These are phyloP conservation scores for Unio delphinus DNA, from an alignment of 2,888 invertebrate genomes.

Conservation along the genomic window DNA sequence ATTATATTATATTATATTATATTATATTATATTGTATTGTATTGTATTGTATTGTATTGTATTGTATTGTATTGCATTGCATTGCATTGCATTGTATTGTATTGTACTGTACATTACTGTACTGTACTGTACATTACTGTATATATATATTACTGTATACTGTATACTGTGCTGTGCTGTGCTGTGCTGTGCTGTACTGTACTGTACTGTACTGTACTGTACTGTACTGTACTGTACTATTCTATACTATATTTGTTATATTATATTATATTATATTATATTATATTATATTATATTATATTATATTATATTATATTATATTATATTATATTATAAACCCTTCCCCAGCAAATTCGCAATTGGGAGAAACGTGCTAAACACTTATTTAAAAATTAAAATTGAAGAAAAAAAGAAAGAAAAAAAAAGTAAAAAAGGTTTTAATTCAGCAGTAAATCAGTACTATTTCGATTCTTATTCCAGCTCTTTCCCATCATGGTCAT, in stretches of 20 bases:
- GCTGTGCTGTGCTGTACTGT: constrained; percentile 8
- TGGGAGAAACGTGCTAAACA: too few relatives aligned
- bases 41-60: constrained; percentile 11
- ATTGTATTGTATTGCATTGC: constrained; percentile 7
- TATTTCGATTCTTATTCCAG: too few relatives aligned
- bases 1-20: constrained; percentile 10
- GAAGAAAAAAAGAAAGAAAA: too few relatives aligned
- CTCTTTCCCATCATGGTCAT: too few relatives aligned
- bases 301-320: constrained; percentile 2
- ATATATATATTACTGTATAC: too few relatives aligned
- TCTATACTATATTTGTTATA: constrained; percentile 7
- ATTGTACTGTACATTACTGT: constrained; percentile 4
- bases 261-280: constrained; percentile 5
- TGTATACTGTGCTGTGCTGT: constrained; percentile 8
- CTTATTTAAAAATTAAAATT: too few relatives aligned
- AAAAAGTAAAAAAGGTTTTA: too few relatives aligned
- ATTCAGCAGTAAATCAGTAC: too few relatives aligned
- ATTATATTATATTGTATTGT: constrained; percentile 2
- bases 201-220: constrained; percentile 9
- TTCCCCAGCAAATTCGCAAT: too few relatives aligned
- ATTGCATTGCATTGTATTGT: constrained; percentile 4
- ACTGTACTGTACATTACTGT: constrained; percentile 1
- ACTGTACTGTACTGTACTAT: constrained; percentile 5
- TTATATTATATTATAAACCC: background rate
- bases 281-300: constrained; percentile 4